Evolutionary conservation across 92 coral and sea anemone genomes (phyloP).

Genomic region (Porites divaricata): DNA sequence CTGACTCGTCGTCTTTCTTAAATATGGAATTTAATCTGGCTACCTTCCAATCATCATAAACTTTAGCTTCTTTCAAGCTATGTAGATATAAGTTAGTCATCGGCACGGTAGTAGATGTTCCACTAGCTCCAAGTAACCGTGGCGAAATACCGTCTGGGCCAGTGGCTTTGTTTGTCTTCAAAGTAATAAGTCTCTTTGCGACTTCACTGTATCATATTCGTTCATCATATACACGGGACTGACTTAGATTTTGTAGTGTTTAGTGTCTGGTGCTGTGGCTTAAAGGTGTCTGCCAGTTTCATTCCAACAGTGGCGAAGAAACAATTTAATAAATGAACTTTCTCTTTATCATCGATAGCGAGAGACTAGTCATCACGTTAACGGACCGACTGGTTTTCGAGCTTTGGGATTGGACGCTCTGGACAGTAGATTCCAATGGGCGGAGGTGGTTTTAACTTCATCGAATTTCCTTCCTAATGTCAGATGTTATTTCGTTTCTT

Average conservation of each 20-base stretch:
- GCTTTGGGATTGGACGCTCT: constrained; percentile 35
- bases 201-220: constrained; percentile 11
- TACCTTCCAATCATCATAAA: no score
- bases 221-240: neutral
- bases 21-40: no score
- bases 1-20: no score
- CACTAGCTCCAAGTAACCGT: no score
- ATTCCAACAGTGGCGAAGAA: constrained; percentile 42
- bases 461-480: neutral
- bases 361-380: constrained; percentile 21
- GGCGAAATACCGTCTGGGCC: no score
- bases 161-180: constrained; percentile 18
- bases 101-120: neutral
- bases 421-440: constrained; percentile 29
- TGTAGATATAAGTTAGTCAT: constrained; percentile 19
- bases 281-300: constrained; percentile 17
- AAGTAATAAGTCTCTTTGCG: constrained; percentile 6
- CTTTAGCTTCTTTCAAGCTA: constrained; percentile 26
- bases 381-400: constrained; percentile 22
- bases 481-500: constrained; percentile 22
- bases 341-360: constrained; percentile 32
- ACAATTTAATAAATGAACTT: neutral
- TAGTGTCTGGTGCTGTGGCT: no score
- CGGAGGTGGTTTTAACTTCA: constrained; percentile 43
- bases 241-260: no score